These are phyloP conservation scores for Pseudocheirus occidentalis DNA, from an alignment of 2,797 vertebrate genomes.

Conservation along the genomic window DNA sequence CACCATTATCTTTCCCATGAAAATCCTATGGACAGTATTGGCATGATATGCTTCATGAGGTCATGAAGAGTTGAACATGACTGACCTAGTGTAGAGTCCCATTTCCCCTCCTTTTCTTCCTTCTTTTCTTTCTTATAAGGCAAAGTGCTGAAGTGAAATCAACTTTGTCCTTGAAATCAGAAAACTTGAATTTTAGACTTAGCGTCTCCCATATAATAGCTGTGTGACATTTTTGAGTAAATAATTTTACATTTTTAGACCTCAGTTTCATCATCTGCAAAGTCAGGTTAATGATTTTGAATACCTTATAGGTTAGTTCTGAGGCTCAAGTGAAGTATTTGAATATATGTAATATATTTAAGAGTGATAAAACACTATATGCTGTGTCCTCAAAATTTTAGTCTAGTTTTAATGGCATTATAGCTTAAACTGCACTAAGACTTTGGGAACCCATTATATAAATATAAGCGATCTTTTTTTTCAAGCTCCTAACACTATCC, in stretches of 20 bases:
- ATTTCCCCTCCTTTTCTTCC: neutral
- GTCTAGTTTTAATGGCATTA: neutral
- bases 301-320: neutral
- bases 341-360: neutral
- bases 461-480: neutral
- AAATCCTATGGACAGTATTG: neutral
- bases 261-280: constrained; percentile 23
- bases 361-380: neutral
- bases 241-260: neutral
- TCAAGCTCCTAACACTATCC: neutral
- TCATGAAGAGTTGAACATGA: neutral
- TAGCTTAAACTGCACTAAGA: neutral
- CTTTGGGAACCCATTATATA: neutral
- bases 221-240: neutral
- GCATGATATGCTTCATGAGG: neutral
- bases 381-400: neutral
- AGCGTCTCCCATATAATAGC: neutral
- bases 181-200: neutral
- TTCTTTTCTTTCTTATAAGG: neutral
- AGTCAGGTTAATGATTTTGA: neutral
- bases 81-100: neutral
- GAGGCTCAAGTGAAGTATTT: neutral
- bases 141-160: neutral
- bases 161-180: neutral
- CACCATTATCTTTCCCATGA: neutral